phyloP scores from a whole-genome alignment of 2,888 invertebrate species.

The Tenthredo livida region DNA sequence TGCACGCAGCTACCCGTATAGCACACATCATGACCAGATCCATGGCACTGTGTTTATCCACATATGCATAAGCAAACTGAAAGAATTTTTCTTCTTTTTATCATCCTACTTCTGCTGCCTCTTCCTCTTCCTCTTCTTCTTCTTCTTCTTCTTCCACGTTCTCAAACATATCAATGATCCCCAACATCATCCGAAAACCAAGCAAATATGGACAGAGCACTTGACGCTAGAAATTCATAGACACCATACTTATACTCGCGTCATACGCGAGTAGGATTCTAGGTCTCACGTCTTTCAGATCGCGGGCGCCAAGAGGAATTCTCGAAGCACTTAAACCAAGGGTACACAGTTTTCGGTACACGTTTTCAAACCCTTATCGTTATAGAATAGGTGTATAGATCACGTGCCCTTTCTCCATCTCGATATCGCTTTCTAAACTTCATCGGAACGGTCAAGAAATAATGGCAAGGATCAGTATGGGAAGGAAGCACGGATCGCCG shows the following conservation, averaged over 20 bases:
- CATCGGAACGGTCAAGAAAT: neutral
- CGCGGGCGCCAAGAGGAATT: constrained; percentile 11
- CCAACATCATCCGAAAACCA: constrained; percentile 60
- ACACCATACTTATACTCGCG: neutral
- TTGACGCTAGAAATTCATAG: constrained; percentile 57
- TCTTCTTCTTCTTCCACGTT: constrained; percentile 55
- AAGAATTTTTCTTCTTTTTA: neutral
- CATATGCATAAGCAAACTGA: constrained; percentile 57
- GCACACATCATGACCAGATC: constrained; percentile 57
- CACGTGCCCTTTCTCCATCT: neutral
- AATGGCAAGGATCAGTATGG: neutral
- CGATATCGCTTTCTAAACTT: neutral
- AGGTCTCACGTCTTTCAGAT: neutral
- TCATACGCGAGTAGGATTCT: neutral
- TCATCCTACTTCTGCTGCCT: neutral
- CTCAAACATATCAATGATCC: constrained; percentile 70
- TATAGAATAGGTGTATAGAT: neutral
- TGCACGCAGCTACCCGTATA: constrained; percentile 7
- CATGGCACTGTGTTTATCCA: constrained; percentile 66
- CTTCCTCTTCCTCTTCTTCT: neutral
- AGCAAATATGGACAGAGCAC: constrained; percentile 71
- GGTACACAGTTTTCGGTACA: constrained; percentile 34
- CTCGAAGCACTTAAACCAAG: constrained; percentile 11
- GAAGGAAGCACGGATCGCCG: constrained; percentile 15
- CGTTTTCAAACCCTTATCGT: constrained; percentile 12